These are phyloP conservation scores for Jacana jacana DNA, from an alignment of 2,113 vertebrate species.

Conservation along the genomic window DNA sequence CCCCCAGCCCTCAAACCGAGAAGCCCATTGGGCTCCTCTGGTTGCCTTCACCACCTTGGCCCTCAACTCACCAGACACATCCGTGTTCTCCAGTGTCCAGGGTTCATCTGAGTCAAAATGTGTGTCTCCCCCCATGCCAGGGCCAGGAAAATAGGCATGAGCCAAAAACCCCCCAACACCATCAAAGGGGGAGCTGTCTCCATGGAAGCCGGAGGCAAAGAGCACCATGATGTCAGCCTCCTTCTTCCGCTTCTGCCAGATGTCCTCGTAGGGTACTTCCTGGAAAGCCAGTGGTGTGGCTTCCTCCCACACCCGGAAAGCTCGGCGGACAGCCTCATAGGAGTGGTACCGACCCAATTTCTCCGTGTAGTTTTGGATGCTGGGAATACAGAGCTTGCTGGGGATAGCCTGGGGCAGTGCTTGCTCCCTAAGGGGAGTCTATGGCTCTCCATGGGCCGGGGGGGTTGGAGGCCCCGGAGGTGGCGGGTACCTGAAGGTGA, in stretches of 20 bases:
- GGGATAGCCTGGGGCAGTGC: neutral
- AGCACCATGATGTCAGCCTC: constrained; percentile 92
- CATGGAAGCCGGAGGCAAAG: constrained; percentile 95
- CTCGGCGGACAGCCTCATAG: constrained; percentile 78
- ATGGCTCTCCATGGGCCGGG: neutral
- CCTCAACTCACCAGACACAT: constrained; percentile 81
- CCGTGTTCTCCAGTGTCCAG: constrained; percentile 88
- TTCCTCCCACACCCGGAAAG: constrained; percentile 87
- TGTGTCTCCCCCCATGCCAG: constrained; percentile 91
- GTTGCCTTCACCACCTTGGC: neutral
- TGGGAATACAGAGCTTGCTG: constrained; percentile 31
- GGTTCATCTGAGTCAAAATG: constrained; percentile 96
- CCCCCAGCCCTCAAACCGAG: neutral
- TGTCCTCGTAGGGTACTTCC: constrained; percentile 83
- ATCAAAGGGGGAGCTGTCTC: constrained; percentile 95
- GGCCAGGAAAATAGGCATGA: constrained; percentile 93
- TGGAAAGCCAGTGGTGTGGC: constrained; percentile 87
- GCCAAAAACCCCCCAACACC: constrained; percentile 92
- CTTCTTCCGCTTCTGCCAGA: constrained; percentile 82
- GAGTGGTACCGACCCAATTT: constrained; percentile 86
- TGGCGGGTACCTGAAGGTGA: constrained; percentile 87
- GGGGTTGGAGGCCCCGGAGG: neutral
- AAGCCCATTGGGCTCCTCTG: neutral
- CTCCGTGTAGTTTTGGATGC: constrained; percentile 89
- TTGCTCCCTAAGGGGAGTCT: neutral